phyloP scores from a whole-genome alignment of 2,113 vertebrate species.

The Myotis brandtii region DNA sequence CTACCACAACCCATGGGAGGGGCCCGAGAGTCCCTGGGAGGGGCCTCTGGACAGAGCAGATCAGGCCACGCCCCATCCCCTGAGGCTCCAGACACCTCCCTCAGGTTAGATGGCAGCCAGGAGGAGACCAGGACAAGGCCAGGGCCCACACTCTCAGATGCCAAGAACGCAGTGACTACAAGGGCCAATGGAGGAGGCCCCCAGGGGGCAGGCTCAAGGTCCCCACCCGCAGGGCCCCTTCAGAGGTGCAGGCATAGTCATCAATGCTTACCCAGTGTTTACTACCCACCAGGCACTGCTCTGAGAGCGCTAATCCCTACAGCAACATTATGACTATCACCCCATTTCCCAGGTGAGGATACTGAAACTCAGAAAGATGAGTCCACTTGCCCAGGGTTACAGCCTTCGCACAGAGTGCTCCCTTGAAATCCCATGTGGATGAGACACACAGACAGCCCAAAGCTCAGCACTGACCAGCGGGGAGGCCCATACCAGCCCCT shows the following conservation, averaged over 20 bases:
- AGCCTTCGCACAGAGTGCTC: background rate
- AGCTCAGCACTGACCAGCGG: background rate
- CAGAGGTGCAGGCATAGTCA: background rate
- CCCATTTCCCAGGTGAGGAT: slow-evolving; percentile 41
- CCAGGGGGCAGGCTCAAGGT: fast-evolving
- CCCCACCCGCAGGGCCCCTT: fast-evolving
- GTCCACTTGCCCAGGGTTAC: background rate
- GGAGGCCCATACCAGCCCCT: background rate
- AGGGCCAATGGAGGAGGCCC: background rate
- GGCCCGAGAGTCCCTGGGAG: slow-evolving; percentile 35
- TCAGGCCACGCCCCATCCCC: slow-evolving; percentile 24
- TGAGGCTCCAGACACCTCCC: slow-evolving; percentile 42
- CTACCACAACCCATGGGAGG: slow-evolving; percentile 45
- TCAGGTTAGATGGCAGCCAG: slow-evolving; percentile 60
- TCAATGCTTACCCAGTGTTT: too few species aligned
- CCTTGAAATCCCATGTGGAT: background rate
- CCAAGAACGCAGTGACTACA: background rate
- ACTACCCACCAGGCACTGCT: background rate
- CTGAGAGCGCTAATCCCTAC: background rate
- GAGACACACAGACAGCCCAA: background rate
- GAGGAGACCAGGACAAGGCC: background rate
- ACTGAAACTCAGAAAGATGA: slow-evolving; percentile 7
- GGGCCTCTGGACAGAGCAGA: slow-evolving; percentile 43
- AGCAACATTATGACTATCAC: background rate
- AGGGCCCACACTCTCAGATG: background rate